Base-by-base conservation (phyloP, 2,113 vertebrate genomes). In the Bubo bubo region DNA sequence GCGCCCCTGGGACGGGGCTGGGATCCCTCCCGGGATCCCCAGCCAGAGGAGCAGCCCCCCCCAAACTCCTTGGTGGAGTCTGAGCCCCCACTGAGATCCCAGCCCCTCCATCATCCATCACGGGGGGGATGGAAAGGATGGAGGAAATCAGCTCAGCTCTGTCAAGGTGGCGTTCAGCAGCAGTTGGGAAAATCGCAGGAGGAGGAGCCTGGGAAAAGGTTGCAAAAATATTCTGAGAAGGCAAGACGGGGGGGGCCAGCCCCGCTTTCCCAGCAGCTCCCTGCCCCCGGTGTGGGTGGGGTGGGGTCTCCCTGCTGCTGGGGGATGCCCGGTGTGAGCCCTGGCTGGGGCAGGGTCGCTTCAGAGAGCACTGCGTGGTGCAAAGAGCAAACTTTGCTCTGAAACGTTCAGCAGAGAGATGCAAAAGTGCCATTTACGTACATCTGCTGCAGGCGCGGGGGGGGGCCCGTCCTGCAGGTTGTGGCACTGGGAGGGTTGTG, bases 191-290 rank as follows among this genome's bases (percentile, higher is more conserved):
- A 86, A 41, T 59, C 8, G 2, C 60, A 37, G 93, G 79, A 96
- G 91, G 88, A 88, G 95, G 88, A 96, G 88, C 74, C 18, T 2
- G 7, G 91, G 83, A 10, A 76, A 47, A 68, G 71, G 79, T 35
- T 86, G 93, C 6, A 62, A 82, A 76, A 81, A 86, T 55, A 58
- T 50, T 59, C 67, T 14, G 80, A 63, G 81, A 34, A 74, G 45
- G 45, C 4, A 15, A 11, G 58, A 12, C 2, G 10, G 10, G 3
- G 34, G 8, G 32, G 21, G 8, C 4, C 37, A 63, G 49, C 34
- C 14, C 34, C 0, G 4, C 24, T 53, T 18, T 56, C 34, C 67
- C 35, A 8, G 90, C 74, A 26, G 75, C 43, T 55, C 35, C 18
- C 20, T 9, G 71, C 28, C 41, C 41, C 32, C 1, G 1, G 9